Evolutionary conservation across 2,888 invertebrate genomes (phyloP), one percentile per base, ranked within the genome.

Genomic region (Strigamia crassipes): DNA sequence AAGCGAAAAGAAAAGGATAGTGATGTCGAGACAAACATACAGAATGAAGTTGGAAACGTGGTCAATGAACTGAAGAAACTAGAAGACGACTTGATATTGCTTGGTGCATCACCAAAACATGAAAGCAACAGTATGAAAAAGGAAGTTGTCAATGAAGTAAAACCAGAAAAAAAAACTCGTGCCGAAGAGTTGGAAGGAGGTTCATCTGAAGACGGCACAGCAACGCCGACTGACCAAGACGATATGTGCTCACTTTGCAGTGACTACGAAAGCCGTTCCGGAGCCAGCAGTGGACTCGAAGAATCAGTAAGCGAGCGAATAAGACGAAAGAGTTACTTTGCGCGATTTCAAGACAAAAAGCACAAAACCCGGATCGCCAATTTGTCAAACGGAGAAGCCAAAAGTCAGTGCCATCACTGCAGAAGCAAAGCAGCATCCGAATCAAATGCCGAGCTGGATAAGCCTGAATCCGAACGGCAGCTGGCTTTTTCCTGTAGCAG

Each of bases 221-320:
- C 81, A 18, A 82, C 82, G 2, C 84, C 84, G 5, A 81, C 83
- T 15, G 86, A 86, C 56, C 90, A 89, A 84, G 91, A 91, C 84
- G 93, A 93, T 85, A 91, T 92, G 41, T 92, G 92, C 91, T 92
- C 92, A 0, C 81, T 82, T n/a, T 79, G 82, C 42, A 82, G 82
- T 23, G 83, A 83, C 61, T 51, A 78, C 21, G 82, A 46, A 13
- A 78, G 61, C 23, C 46, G 79, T 5, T 82, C 83, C 1, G 27
- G 80, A 15, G n/a, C 27, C 73, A 90, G 86, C 85, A 86, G 83
- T 84, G 81, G 89, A 89, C 84, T 84, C 4, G 86, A 85, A 82
- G 94, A 94, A 86, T 94, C 94, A 83, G 92, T 96, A 66, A 92
- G 93, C 81, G 96, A 96, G 86, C 91, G 96, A 85, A 96, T 96